Conservation (phyloP, 2,888 invertebrate genomes). For the Platycheirus rosarum region DNA sequence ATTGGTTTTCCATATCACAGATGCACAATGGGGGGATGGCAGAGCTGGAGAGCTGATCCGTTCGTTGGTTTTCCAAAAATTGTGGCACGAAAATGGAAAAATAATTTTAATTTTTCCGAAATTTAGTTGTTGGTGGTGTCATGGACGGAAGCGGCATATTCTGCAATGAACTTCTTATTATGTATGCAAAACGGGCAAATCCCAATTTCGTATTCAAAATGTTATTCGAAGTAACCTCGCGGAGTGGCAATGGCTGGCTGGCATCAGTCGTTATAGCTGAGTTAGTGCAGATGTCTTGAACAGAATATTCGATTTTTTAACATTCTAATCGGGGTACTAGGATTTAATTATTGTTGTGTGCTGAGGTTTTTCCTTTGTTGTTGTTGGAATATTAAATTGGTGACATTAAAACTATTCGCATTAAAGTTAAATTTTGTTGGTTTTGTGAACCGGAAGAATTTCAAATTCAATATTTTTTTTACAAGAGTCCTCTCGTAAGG, state of each 20-base stretch:
- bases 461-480: constrained; percentile 2
- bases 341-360: constrained; percentile 18
- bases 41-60: not conserved
- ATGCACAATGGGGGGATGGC: not conserved
- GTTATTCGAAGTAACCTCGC: constrained; percentile 63
- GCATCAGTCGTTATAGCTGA: constrained; percentile 33
- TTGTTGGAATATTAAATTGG: constrained; percentile 1
- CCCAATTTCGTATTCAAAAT: constrained; percentile 72
- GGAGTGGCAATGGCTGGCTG: constrained; percentile 29
- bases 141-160: constrained; percentile 60
- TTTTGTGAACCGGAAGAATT: too few relatives aligned
- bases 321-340: constrained; percentile 17
- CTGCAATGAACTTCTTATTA: constrained; percentile 65
- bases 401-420: constrained; percentile 20
- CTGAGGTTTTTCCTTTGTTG: not conserved
- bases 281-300: constrained; percentile 48
- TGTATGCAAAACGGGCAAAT: constrained; percentile 69
- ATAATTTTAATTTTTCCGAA: constrained; percentile 69
- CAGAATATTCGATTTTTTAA: constrained; percentile 20
- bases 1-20: constrained; percentile 68
- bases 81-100: constrained; percentile 68
- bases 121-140: constrained; percentile 63
- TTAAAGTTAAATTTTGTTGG: constrained; percentile 3
- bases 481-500: not conserved
- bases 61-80: constrained; percentile 55